A percentile compares a stretch with the other conserved stretches of the same genome.
Evolutionary conservation across 2,888 invertebrate genomes (phyloP).

Genomic region (Cerastis rubricosa): DNA sequence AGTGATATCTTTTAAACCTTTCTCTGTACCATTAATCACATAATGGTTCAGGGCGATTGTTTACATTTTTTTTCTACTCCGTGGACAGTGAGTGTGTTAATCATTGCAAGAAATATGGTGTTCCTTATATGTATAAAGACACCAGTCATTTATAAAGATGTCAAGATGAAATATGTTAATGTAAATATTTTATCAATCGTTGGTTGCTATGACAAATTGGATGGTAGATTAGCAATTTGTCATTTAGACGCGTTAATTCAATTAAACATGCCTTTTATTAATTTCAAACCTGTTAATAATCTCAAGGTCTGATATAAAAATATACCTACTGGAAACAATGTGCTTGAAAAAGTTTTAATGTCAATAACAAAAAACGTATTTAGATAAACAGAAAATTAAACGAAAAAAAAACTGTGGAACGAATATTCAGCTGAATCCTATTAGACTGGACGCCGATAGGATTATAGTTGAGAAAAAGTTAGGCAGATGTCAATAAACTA

Average conservation of each 20-base stretch:
- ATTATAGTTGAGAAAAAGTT: not conserved
- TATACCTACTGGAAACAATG: not conserved
- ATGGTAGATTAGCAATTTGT: not conserved
- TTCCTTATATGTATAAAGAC: no score
- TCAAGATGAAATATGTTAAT: not conserved
- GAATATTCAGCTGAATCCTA: not conserved
- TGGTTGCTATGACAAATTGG: not conserved
- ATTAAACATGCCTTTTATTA: not conserved
- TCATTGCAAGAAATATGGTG: not conserved
- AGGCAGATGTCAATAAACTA: not conserved
- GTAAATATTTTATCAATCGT: not conserved
- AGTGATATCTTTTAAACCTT: fast-evolving
- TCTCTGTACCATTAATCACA: not conserved
- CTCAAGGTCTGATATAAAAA: not conserved
- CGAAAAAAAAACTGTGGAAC: not conserved
- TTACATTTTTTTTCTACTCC: not conserved
- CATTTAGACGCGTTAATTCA: not conserved
- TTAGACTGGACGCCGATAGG: not conserved
- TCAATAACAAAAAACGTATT: not conserved
- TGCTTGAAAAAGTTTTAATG: not conserved
- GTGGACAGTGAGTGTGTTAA: not conserved
- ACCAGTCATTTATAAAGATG: not conserved
- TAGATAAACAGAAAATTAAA: not conserved
- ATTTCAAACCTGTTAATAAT: not conserved
- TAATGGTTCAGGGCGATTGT: no score